These are phyloP conservation scores for Epicampocera succincta DNA, from an alignment of 2,888 invertebrate genomes.

Conservation along the genomic window DNA sequence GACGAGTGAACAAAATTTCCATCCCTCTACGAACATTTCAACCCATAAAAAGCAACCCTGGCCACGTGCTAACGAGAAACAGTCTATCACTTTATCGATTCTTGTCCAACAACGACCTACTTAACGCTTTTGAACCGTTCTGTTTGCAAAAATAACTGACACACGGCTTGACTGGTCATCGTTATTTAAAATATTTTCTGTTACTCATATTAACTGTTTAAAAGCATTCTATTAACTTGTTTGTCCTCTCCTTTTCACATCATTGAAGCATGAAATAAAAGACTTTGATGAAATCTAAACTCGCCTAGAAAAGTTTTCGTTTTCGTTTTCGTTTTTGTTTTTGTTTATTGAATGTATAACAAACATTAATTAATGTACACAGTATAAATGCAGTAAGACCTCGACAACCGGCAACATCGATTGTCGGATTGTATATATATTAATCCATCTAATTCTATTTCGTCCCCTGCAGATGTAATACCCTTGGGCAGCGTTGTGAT, in stretches of 20 bases:
- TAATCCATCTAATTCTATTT: too few species aligned
- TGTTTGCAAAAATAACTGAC: not conserved
- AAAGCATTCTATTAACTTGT: not conserved
- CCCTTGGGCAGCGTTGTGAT: too few species aligned
- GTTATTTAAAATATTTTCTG: not conserved
- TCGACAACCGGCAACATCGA: too few species aligned
- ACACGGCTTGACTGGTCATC: constrained; percentile 12
- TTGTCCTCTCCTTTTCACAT: not conserved
- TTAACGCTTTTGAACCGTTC: constrained; percentile 23
- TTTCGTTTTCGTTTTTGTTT: constrained; percentile 2
- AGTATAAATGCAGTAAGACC: too few species aligned
- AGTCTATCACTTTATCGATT: constrained; percentile 21
- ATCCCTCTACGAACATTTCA: too few species aligned
- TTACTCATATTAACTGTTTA: constrained; percentile 15
- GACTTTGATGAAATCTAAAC: constrained; percentile 53
- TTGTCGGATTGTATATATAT: too few species aligned
- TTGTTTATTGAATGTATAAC: constrained; percentile 1
- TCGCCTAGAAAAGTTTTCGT: constrained; percentile 12
- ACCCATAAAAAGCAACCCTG: too few species aligned
- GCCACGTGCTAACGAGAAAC: not conserved
- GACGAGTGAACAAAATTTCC: too few species aligned
- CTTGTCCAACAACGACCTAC: constrained; percentile 37
- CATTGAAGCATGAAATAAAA: constrained; percentile 30
- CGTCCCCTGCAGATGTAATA: too few species aligned
- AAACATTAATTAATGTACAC: constrained; percentile 19